Percentiles rank a stretch among this genome's conserved stretches.
Evolutionary conservation across 2,888 invertebrate species (phyloP).

Genomic region (Tetragnatha montana): DNA sequence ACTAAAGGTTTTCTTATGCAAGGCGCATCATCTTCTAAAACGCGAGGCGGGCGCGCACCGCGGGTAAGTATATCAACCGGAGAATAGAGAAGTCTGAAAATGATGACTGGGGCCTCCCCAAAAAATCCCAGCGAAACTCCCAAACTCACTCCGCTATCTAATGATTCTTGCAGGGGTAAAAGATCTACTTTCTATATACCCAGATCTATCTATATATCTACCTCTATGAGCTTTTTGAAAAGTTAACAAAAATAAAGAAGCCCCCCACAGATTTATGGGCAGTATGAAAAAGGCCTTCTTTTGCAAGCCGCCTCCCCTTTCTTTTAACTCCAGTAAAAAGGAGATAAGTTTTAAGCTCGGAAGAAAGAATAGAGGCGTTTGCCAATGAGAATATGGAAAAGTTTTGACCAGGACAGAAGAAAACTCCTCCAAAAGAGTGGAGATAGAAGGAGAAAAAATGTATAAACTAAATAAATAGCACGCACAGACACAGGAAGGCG

Average conservation of each 20-base stretch:
- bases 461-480: slow-evolving; percentile 67
- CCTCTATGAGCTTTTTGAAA: slow-evolving; percentile 67
- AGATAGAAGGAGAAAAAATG: slow-evolving; percentile 36
- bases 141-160: slow-evolving; percentile 69
- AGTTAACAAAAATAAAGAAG: slow-evolving; percentile 53
- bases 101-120: slow-evolving; percentile 49
- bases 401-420: slow-evolving; percentile 70
- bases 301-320: slow-evolving; percentile 26
- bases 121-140: slow-evolving; percentile 64
- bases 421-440: slow-evolving; percentile 30
- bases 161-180: slow-evolving; percentile 67
- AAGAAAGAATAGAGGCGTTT: slow-evolving; percentile 64
- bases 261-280: slow-evolving; percentile 62
- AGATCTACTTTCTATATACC: slow-evolving; percentile 66
- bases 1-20: slow-evolving; percentile 71
- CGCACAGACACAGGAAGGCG: slow-evolving; percentile 42
- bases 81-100: slow-evolving; percentile 43
- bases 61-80: slow-evolving; percentile 65
- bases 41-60: slow-evolving; percentile 56
- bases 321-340: slow-evolving; percentile 63
- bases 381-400: slow-evolving; percentile 69
- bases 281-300: slow-evolving; percentile 52
- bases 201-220: slow-evolving; percentile 66
- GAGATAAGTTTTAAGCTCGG: slow-evolving; percentile 70
- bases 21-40: slow-evolving; percentile 67